Percentiles rank a stretch among this genome's conserved stretches.
These are phyloP conservation scores for Anguilla rostrata DNA, from an alignment of 2,113 vertebrate species.

Conservation along the genomic window DNA sequence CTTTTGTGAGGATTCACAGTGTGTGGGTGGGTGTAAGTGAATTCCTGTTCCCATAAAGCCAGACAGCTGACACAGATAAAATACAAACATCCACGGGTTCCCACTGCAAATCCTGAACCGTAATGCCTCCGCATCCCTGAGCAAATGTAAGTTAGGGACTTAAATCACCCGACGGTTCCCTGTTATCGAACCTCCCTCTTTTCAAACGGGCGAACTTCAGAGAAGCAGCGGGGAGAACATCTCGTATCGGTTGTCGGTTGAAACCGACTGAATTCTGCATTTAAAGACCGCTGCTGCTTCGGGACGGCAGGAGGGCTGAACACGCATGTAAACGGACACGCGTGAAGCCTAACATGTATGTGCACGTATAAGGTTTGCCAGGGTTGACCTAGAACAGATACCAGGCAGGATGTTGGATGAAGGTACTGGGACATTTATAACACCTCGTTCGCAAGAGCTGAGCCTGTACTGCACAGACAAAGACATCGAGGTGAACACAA, in stretches of 20 bases:
- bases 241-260: neutral
- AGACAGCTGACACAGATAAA: slow-evolving; percentile 4
- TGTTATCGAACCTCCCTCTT: neutral
- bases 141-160: neutral
- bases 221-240: neutral
- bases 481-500: neutral
- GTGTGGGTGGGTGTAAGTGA: neutral
- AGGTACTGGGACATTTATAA: neutral
- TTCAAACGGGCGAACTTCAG: neutral
- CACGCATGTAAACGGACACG: neutral
- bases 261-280: neutral
- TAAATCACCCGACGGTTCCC: neutral
- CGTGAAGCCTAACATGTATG: neutral
- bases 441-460: neutral
- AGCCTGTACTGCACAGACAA: neutral
- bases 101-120: neutral
- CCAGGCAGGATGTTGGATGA: neutral
- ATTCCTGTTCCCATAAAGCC: neutral
- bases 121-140: neutral
- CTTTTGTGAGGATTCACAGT: neutral
- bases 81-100: neutral
- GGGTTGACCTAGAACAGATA: neutral
- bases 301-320: neutral
- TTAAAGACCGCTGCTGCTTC: neutral
- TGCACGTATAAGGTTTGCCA: neutral